Base-by-base conservation (phyloP, 2,113 vertebrate species). In the Piprites chloris region DNA sequence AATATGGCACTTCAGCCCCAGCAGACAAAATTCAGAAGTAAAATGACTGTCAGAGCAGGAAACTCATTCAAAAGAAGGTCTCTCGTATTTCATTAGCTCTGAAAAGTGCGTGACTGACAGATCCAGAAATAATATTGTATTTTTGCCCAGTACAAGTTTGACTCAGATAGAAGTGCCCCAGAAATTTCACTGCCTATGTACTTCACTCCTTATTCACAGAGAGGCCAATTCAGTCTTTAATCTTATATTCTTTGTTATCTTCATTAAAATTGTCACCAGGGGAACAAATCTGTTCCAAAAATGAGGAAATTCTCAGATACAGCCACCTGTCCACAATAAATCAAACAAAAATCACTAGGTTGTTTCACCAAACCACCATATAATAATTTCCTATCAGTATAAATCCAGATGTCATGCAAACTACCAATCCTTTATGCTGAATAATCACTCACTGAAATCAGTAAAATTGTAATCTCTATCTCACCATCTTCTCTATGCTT, bases 161-260 rank as follows among this genome's bases (percentile, higher is more conserved):
- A 91, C 66, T 75, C 4, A 59, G 80, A 32, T 3, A 26, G 68
- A 94, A 82, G 55, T 90, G 92, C 47, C 89, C 88, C 84, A 93
- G 89, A 96, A 89, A 95, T 78, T 95, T 95, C 83, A 93, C 24
- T 71, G 84, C n/a, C 39, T 73, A 42, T 90, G 39, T 66, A 62
- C 23, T 80, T 85, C 83, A 88, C 6, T 76, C 24, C 23, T 77
- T 59, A 80, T 33, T 50, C 61, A 75, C 2, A 14, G 53, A 89
- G 6, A 65, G 12, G 7, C 28, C 28, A 86, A 59, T 47, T 69
- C 39, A 47, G 35, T 27, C 28, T 87, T 80, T 61, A 68, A 89
- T 44, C 42, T 67, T 33, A 18, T 55, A 46, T 84, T 89, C 42
- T 37, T 59, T 72, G 5, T 66, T 58, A 61, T 47, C 28, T 69